Evolutionary conservation across 1,140 invertebrate genomes (phyloP), one percentile per base, ranked within the genome.

Genomic region (Tetramorium alpestre): DNA sequence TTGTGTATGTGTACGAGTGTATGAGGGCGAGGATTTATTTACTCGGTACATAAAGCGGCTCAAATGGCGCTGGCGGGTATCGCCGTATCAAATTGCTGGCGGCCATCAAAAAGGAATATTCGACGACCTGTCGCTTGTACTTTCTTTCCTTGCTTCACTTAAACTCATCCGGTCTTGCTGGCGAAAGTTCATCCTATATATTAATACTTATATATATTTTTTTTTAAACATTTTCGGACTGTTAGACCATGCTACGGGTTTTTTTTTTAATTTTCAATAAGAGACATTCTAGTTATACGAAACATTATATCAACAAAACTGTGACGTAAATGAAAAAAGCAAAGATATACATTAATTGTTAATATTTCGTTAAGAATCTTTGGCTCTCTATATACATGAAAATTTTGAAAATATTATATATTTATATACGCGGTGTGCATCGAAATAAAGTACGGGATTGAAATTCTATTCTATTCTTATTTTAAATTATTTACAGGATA

Each of bases 31-130:
- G 64, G 67, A 72, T 90, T 88, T 90, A 88, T 86, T 87, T 87
- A 78, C 86, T 85, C 33, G 80, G 62, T 73, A 85, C 78, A 90
- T 87, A 82, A 87, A 87, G 64, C 44, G 60, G 51, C 51, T 86
- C 47, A 56, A 85, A 78, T 73, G 81, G 38, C 80, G 51, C 73
- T 54, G 33, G 18, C 49, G 60, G 86, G 75, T 78, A 73, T 84
- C 56, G 60, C 44, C 41, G 22, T 65, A 64, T 85, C 78, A 76
- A 62, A 77, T 82, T 70, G 77, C 86, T 38, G 44, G n/a, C 28
- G 69, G 77, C 69, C 56, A 75, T 82, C 51, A 73, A 22, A 64
- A 25, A 77, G 56, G 49, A 78, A 72, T 69, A 85, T 88, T 72
- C 28, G 38, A 56, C 18, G n/a, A 44, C 2, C 44, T 18, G n/a